Percentiles rank a stretch among this genome's conserved stretches.
Evolutionary conservation across 2,113 vertebrate genomes (phyloP).

Genomic region (Tamias sibiricus): DNA sequence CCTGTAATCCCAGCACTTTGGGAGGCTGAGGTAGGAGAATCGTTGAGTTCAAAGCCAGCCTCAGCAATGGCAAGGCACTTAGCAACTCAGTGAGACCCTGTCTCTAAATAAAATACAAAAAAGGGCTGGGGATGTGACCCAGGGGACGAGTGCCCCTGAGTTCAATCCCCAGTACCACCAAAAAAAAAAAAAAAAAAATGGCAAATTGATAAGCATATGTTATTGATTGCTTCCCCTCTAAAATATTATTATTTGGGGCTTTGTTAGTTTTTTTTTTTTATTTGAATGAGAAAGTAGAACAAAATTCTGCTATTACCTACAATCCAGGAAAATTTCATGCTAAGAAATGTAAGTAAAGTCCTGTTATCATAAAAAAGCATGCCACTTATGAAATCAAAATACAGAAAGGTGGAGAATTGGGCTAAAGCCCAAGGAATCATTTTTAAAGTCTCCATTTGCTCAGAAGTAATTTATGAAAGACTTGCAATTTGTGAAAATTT

Average conservation of each 20-base stretch:
- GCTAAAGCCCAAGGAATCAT: neutral
- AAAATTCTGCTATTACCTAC: conserved; percentile 23
- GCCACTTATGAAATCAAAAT: neutral
- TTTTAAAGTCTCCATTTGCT: conserved; percentile 18
- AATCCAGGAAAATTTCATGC: neutral
- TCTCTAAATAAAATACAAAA: no score
- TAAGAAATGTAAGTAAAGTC: neutral
- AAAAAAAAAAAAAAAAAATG: no score
- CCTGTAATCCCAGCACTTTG: no score
- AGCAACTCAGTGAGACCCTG: no score
- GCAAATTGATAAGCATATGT: neutral
- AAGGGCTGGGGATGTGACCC: no score
- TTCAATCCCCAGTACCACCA: no score
- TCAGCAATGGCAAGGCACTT: no score
- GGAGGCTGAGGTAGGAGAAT: no score
- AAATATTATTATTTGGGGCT: neutral
- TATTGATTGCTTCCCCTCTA: neutral
- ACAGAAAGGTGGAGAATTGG: conserved; percentile 28
- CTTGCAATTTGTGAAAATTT: neutral
- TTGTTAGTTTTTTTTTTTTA: neutral
- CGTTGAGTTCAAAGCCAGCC: no score
- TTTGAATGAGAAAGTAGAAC: conserved; percentile 9
- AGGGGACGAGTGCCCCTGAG: no score
- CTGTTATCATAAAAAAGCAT: neutral
- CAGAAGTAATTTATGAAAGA: neutral